Base-by-base conservation (phyloP, 1,140 invertebrate species). In the Helicoverpa zea region DNA sequence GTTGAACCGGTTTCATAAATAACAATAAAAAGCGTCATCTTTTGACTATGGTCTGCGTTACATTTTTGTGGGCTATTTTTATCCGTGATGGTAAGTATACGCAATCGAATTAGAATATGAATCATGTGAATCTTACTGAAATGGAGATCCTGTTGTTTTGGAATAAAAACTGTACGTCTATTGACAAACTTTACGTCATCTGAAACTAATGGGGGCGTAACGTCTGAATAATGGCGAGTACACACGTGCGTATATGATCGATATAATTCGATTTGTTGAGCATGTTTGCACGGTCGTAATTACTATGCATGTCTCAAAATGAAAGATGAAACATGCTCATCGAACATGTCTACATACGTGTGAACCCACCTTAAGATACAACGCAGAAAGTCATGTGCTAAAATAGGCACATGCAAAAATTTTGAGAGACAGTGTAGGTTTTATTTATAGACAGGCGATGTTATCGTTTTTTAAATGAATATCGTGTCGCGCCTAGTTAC, bases 1-100 rank as follows among this genome's bases (percentile, higher is more conserved):
- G 35, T 51, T 51, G 16, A 59, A 74, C 72, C 35, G 30, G 72
- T 74, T 74, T 43, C 23, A 74, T 74, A 73, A 73, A 43, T 73
- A 73, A 52, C 47, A 70, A 70, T 52, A 72, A 72, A 49, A 54
- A 72, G 30, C 72, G n/a, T 59, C 72, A 74, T 74, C 72, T 56
- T 59, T 59, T 74, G 72, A 58, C 70, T 56, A 73, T 73, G 51
- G 52, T 7, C 72, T 58, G 54, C 30, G 35, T 56, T 43, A 74
- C 54, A 59, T 58, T 58, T 74, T 72, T 29, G 68, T 54, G 30
- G n/a, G 30, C 35, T 74, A 74, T 74, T 74, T 74, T 59, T 59
- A 74, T 74, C 30, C n/a, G 43, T 74, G 72, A 74, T 74, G 54
- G 12, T 47, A 43, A 30, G 49, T 59, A 35, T 13, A 58, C 10